These are phyloP conservation scores for Clarias pachynema DNA, from an alignment of 2,797 vertebrate species.

Conservation along the genomic window DNA sequence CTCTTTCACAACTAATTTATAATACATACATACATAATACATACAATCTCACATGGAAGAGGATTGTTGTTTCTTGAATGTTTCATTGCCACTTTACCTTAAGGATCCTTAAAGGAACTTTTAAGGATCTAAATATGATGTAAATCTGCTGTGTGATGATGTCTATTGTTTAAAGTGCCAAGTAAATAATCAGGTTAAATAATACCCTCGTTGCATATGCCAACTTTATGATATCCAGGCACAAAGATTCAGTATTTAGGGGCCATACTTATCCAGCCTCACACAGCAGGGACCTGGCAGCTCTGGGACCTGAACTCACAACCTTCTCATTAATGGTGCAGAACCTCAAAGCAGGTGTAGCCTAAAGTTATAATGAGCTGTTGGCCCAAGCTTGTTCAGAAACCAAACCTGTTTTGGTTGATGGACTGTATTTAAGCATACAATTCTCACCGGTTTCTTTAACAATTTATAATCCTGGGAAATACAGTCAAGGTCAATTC, in stretches of 20 bases:
- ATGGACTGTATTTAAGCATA: not conserved
- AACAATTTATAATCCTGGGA: not conserved
- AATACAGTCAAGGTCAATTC: not conserved
- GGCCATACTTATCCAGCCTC: not conserved
- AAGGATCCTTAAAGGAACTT: no score
- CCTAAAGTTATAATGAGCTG: not conserved
- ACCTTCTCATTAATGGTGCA: not conserved
- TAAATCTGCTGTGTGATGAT: not conserved
- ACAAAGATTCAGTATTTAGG: not conserved
- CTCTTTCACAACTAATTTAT: not conserved
- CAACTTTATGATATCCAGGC: not conserved
- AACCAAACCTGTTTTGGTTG: not conserved
- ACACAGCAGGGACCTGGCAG: not conserved
- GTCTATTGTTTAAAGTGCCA: not conserved
- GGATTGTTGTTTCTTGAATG: not conserved
- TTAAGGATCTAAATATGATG: not conserved
- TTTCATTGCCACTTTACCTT: not conserved
- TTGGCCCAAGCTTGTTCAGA: not conserved
- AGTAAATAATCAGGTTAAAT: not conserved
- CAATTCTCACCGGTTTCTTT: not conserved
- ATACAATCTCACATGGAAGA: not conserved
- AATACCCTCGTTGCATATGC: not conserved
- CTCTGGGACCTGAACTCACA: not conserved
- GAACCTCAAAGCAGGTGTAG: not conserved
- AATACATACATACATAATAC: not conserved